Conservation (phyloP, 2,797 vertebrate species). For the Galagoides demidoff region DNA sequence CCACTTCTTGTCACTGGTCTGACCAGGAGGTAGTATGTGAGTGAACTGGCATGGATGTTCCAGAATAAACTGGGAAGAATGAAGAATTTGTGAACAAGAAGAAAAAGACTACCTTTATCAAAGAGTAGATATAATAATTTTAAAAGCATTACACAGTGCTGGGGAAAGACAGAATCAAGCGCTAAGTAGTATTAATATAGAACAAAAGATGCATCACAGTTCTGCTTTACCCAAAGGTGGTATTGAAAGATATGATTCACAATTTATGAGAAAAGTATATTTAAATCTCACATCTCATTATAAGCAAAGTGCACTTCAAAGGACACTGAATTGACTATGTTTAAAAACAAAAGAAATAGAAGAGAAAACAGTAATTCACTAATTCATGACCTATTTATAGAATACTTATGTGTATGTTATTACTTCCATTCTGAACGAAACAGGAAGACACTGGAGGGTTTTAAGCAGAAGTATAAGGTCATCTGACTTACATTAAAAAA, state of each 20-base stretch:
- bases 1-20: neutral
- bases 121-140: neutral
- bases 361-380: neutral
- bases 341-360: conserved; percentile 8
- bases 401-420: neutral
- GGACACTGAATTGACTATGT: neutral
- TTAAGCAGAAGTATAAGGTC: neutral
- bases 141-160: neutral
- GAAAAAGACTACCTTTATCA: neutral
- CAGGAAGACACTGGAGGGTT: neutral
- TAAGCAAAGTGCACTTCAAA: conserved; percentile 3
- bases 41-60: too few species aligned
- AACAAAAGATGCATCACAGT: neutral
- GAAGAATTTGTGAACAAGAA: neutral
- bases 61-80: neutral
- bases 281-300: neutral
- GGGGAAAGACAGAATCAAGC: neutral
- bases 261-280: neutral
- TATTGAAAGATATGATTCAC: neutral
- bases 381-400: neutral
- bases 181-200: neutral
- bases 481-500: neutral
- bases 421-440: neutral
- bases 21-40: neutral
- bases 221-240: neutral